Base-by-base conservation (phyloP, 2,888 invertebrate species). In the Plagiodera versicolora region DNA sequence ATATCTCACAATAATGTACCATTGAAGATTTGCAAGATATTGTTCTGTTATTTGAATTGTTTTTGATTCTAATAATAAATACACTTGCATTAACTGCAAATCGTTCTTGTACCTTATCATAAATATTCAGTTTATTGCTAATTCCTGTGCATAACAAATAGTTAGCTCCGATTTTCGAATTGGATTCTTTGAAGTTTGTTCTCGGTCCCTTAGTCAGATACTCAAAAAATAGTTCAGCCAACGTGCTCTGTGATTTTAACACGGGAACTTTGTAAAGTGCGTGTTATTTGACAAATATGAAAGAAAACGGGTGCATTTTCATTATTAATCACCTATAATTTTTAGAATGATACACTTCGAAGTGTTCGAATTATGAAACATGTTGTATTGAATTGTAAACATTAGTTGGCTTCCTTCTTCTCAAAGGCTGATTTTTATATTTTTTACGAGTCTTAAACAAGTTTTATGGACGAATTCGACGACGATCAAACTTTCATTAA, bases 271-370 rank as follows among this genome's bases (percentile, higher is more conserved):
- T 66, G 48, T 24, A 62, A 68, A 73, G 72, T 73, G 73, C 71
- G 74, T 72, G 75, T 69, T 68, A 68, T 63, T 53, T 48, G 58
- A 60, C 52, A 60, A 53, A 63, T 45, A 64, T 68, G 65, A 66
- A 67, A 63, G 68, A 73, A 76, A 78, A 77, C 78, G 78, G 78
- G 78, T 79, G 76, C 72, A 75, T 74, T 76, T 72, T 75, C 69
- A 70, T 65, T 65, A 65, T 67, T 75, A 75, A 75, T 76, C 76
- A 75, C 74, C 74, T 71, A 71, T 73, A 71, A 66, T 72, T 72
- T 71, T 73, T 64, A 61, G 65, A 53, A 64, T 59, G 39, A 61
- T 62, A 61, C 58, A 50, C 66, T 67, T 60, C 65, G 62, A 67
- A 60, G 56, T 63, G 46, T 60, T 67, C 66, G 59, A 60, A 60